Base-by-base conservation (phyloP, 2,888 invertebrate genomes). In the Pemphredon lugubris region DNA sequence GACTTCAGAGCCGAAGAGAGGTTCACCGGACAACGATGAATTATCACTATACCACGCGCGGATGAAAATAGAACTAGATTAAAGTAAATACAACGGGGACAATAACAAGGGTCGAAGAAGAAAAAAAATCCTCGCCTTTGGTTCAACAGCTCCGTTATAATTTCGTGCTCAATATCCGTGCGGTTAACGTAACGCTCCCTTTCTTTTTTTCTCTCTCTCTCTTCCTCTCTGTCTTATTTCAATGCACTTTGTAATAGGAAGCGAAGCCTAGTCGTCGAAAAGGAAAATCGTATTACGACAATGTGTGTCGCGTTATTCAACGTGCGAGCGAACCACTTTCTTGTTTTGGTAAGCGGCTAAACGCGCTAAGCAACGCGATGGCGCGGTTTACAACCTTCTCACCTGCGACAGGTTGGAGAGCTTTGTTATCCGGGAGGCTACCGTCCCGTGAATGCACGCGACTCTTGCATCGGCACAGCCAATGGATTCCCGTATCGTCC, bases 251-350 rank as follows among this genome's bases (percentile, higher is more conserved):
- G 40, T 16, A 40, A 5, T 16, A 40, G 40, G 40, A 40, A 40
- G 16, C 16, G n/a, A 11, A 2, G 40, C 16, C 16, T 16, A 40
- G 6, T 40, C 47, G 30, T 60, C 42, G 65, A 60, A 61, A 67
- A 61, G 60, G 47, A 68, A 67, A 75, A 75, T 69, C 58, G 18
- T 67, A 64, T 68, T 68, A 51, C 42, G 32, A 42, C 50, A 26
- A 73, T 48, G 70, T 45, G 40, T 51, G 63, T 32, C 50, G 21
- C 44, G 72, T 68, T 69, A 78, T 79, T 51, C 65, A 42, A 73
- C 58, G 39, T 40, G 39, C 68, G 59, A n/a, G 60, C 54, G 40
- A 69, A 51, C 66, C 44, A 53, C 60, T 69, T 67, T 73, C 63
- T 47, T 59, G 68, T 79, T 67, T 61, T 39, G 66, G 51, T 64